These are phyloP conservation scores for Peribatodes rhomboidaria DNA, from an alignment of 2,888 invertebrate genomes.

Conservation along the genomic window DNA sequence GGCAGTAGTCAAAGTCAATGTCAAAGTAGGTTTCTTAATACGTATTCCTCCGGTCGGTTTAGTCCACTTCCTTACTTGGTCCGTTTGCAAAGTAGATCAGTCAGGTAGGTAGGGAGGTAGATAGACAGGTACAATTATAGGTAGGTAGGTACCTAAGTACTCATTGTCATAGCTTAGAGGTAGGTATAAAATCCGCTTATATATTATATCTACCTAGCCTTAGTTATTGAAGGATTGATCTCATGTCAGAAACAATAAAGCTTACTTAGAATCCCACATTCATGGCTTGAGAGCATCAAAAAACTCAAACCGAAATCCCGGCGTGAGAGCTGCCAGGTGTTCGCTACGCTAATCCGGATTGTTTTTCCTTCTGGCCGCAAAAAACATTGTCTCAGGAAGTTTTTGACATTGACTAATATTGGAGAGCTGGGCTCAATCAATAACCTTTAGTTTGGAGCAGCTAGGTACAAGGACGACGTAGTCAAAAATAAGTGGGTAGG, in stretches of 20 bases:
- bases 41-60: too few relatives aligned
- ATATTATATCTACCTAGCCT: too few relatives aligned
- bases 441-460: slow-evolving; percentile 12
- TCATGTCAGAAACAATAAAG: neutral
- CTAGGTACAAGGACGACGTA: neutral
- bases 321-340: slow-evolving; percentile 52
- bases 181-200: too few relatives aligned
- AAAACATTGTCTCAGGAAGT: slow-evolving; percentile 29
- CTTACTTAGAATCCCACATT: neutral
- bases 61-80: too few relatives aligned
- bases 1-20: too few relatives aligned
- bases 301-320: slow-evolving; percentile 34
- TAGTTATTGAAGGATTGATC: neutral
- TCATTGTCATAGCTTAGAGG: too few relatives aligned
- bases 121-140: too few relatives aligned
- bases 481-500: neutral
- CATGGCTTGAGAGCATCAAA: slow-evolving; percentile 11
- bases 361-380: slow-evolving; percentile 37
- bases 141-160: too few relatives aligned
- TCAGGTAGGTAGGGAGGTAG: too few relatives aligned
- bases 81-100: too few relatives aligned
- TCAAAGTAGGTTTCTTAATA: too few relatives aligned
- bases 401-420: slow-evolving; percentile 34
- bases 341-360: slow-evolving; percentile 42
- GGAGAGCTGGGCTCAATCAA: slow-evolving; percentile 18